Percentiles rank a stretch among this genome's conserved stretches.
Evolutionary conservation across 2,888 invertebrate genomes (phyloP).

Genomic region (Aphodius sticticus): DNA sequence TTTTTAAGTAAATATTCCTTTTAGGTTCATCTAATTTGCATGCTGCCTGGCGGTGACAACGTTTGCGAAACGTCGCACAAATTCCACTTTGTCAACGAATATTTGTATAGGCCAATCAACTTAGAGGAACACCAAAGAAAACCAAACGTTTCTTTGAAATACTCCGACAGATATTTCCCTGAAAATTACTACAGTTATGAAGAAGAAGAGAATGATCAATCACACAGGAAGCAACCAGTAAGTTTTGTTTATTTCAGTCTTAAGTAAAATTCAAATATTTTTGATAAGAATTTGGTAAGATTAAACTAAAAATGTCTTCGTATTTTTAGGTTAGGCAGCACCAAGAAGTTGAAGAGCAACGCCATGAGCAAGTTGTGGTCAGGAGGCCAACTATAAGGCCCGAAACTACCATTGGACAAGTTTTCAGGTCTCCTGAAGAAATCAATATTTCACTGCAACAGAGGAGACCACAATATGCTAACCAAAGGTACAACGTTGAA

Average conservation of each 20-base stretch:
- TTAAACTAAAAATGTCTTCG: background rate
- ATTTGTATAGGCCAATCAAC: slow-evolving; percentile 87
- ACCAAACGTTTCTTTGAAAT: slow-evolving; percentile 79
- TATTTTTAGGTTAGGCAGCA: background rate
- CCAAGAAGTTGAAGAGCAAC: slow-evolving; percentile 31
- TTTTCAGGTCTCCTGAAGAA: slow-evolving; percentile 86
- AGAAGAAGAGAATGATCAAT: slow-evolving; percentile 62
- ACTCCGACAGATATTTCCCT: slow-evolving; percentile 86
- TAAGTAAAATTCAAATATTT: background rate
- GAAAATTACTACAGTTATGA: slow-evolving; percentile 74
- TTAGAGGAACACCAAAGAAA: slow-evolving; percentile 82
- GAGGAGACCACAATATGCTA: slow-evolving; percentile 70
- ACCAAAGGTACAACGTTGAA: slow-evolving; percentile 44
- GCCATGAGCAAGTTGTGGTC: slow-evolving; percentile 46
- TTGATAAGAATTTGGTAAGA: background rate
- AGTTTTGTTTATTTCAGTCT: slow-evolving; percentile 22
- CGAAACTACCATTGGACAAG: slow-evolving; percentile 69
- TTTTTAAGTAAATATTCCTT: background rate
- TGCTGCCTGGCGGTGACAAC: slow-evolving; percentile 89
- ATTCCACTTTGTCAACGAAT: slow-evolving; percentile 92
- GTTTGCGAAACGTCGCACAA: slow-evolving; percentile 89
- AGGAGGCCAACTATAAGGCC: slow-evolving; percentile 57
- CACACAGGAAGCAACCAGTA: slow-evolving; percentile 50
- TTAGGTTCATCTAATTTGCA: slow-evolving; percentile 91
- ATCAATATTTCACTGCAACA: slow-evolving; percentile 87